Evolutionary conservation across 2,113 vertebrate species (phyloP).

Genomic region (Dinomys branickii): DNA sequence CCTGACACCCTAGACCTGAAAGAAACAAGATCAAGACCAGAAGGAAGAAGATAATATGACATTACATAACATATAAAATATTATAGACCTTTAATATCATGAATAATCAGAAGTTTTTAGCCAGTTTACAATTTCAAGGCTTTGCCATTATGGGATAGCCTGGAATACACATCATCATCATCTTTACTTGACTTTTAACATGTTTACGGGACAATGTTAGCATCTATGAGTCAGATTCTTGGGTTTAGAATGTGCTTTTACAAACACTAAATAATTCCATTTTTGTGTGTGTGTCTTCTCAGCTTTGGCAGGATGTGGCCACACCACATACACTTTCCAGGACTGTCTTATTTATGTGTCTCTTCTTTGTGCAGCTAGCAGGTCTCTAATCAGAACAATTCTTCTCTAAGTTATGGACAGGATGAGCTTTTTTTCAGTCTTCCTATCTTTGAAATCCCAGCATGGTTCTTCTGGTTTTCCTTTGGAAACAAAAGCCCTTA

Average conservation of each 20-base stretch:
- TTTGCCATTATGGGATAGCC: not conserved
- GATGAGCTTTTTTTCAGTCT: not conserved
- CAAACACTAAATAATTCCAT: slow-evolving; percentile 43
- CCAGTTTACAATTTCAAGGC: not conserved
- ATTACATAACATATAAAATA: not conserved
- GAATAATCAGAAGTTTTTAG: not conserved
- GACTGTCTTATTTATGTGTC: not conserved
- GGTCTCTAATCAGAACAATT: not conserved
- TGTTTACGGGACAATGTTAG: not conserved
- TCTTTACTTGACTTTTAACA: slow-evolving; percentile 37
- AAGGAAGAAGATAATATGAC: not conserved
- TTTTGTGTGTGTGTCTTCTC: not conserved
- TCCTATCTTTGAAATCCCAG: slow-evolving; percentile 20
- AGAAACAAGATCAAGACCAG: slow-evolving; percentile 9
- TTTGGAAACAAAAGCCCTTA: slow-evolving; percentile 43
- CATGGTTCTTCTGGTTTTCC: slow-evolving; percentile 36
- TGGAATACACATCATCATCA: not conserved
- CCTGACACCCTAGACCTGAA: not conserved
- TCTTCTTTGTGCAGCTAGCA: not conserved
- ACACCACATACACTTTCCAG: not conserved
- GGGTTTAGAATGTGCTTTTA: not conserved
- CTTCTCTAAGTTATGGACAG: not conserved
- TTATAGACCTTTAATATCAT: not conserved
- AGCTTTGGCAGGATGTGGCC: not conserved
- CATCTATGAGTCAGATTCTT: slow-evolving; percentile 20